Evolutionary conservation across 2,797 vertebrate species (phyloP).

Genomic region (Eidolon dupreanum): DNA sequence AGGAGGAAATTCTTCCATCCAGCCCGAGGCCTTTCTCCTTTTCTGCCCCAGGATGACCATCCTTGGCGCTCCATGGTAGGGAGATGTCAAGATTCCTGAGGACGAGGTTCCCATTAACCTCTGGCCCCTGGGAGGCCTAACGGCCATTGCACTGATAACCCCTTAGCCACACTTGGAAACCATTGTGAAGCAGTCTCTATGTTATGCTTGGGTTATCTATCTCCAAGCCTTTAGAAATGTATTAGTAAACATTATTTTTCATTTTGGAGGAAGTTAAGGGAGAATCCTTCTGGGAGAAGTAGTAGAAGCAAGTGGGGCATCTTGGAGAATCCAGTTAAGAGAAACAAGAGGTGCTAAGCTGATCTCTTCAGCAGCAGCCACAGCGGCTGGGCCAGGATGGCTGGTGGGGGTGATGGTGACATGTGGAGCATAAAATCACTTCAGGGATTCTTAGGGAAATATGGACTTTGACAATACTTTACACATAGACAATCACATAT

Average conservation of each 20-base stretch:
- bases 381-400: not conserved
- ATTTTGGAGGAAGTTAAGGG: not conserved
- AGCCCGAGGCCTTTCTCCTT: not conserved
- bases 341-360: not conserved
- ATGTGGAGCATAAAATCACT: not conserved
- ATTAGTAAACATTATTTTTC: not conserved
- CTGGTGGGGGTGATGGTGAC: not conserved
- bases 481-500: not conserved
- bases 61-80: not conserved
- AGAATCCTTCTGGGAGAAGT: not conserved
- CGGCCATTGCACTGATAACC: not conserved
- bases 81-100: not conserved
- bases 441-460: not conserved
- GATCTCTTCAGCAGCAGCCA: not conserved
- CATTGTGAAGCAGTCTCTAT: not conserved
- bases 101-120: not conserved
- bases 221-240: not conserved
- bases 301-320: not conserved
- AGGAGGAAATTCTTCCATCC: not conserved
- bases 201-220: not conserved
- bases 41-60: not conserved
- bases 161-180: not conserved
- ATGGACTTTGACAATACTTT: not conserved
- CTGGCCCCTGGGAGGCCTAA: rapidly evolving
- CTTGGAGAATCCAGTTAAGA: not conserved